phyloP scores from a whole-genome alignment of 2,113 vertebrate species.

The Anarrhichthys ocellatus region DNA sequence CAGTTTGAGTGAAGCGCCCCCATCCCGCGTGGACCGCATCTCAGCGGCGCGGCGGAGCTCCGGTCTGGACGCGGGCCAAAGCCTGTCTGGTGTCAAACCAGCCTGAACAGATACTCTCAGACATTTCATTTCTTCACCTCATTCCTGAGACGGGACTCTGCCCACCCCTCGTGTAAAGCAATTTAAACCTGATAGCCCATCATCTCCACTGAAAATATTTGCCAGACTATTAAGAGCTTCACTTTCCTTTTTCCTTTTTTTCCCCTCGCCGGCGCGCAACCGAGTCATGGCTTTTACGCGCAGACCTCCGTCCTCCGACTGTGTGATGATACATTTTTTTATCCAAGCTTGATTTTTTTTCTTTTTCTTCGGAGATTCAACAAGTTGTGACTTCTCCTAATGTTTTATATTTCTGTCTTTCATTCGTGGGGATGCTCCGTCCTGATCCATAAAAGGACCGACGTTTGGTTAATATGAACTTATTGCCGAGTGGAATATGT shows the following conservation, averaged over 20 bases:
- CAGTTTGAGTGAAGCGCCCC: conserved; percentile 33
- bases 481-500: conserved; percentile 88
- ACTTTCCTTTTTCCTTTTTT: neutral
- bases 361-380: neutral
- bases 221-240: conserved; percentile 48
- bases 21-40: conserved; percentile 54
- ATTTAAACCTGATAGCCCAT: conserved; percentile 80
- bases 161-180: conserved; percentile 77
- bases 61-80: conserved; percentile 76
- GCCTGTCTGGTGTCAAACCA: conserved; percentile 81
- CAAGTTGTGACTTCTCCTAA: conserved; percentile 3
- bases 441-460: conserved; percentile 69
- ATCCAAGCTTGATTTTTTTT: conserved; percentile 1
- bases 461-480: conserved; percentile 90
- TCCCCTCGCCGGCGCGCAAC: neutral
- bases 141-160: conserved; percentile 78
- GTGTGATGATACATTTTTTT: neutral
- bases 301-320: neutral
- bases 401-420: conserved; percentile 16
- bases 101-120: conserved; percentile 84
- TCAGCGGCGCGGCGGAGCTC: conserved; percentile 47
- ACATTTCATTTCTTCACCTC: conserved; percentile 81
- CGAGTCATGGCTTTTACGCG: conserved; percentile 54
- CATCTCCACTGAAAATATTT: conserved; percentile 61
- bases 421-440: conserved; percentile 64